phyloP scores from a whole-genome alignment of 2,888 invertebrate species.

The Metopia argyrocephala region DNA sequence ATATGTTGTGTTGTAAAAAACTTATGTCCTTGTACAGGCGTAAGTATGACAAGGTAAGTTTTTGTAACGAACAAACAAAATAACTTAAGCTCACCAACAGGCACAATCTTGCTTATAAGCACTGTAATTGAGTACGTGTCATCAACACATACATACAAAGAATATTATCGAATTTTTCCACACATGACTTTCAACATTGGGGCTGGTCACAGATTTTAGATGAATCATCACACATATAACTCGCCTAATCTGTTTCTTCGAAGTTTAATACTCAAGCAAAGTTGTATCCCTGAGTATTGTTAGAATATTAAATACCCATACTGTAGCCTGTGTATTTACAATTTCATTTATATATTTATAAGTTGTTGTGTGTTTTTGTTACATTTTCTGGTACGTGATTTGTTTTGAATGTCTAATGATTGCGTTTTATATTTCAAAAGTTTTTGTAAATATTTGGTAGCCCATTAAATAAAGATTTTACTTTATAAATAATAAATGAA shows the following conservation, averaged over 20 bases:
- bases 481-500: constrained; percentile 36
- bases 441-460: constrained; percentile 16
- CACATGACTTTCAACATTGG: neutral
- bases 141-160: constrained; percentile 7
- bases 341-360: neutral
- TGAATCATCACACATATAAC: neutral
- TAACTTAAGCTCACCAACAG: neutral
- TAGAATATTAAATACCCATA: too few species aligned
- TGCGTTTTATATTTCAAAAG: constrained; percentile 11
- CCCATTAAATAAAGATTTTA: constrained; percentile 30
- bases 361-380: neutral
- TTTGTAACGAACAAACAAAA: constrained; percentile 7
- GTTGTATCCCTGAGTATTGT: neutral
- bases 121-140: constrained; percentile 18
- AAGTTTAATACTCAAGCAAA: too few species aligned
- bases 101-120: neutral
- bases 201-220: neutral
- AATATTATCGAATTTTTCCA: constrained; percentile 55
- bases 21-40: neutral
- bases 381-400: constrained; percentile 36
- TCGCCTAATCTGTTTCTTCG: neutral
- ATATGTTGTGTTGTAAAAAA: neutral
- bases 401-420: constrained; percentile 52
- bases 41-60: neutral
- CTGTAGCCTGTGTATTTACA: neutral